Evolutionary conservation across 2,113 vertebrate genomes (phyloP), one percentile per base, ranked within the genome.

Genomic region (Crypturellus undulatus): DNA sequence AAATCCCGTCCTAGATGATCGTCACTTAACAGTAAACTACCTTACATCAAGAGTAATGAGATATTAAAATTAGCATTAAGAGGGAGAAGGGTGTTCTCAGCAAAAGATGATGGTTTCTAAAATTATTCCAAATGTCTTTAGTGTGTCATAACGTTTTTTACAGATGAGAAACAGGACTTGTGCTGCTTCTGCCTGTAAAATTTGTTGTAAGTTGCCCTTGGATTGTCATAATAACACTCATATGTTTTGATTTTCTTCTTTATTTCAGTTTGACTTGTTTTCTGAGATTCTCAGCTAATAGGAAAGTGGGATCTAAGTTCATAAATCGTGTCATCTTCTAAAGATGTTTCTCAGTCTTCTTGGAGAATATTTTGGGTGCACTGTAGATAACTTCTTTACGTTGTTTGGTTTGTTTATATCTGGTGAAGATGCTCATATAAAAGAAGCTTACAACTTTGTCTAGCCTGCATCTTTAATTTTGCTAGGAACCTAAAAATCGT

Each of bases 81-180:
- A 82, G 45, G 68, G 24, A 43, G 22, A 78, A 38, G 30, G 64
- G 30, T 43, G 14, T 25, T 52, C 79, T 60, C 11, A 4, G 64
- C 12, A 63, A 73, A 24, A 21, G 38, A 0, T 0, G 0, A 24
- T 71, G 13, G 12, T 15, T 49, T 56, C 38, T 59, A 47, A 87
- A 56, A 22, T 47, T 36, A 40, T 86, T 72, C 58, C 17, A 16
- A 71, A 36, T 81, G 26, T 18, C n/a, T 85, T 89, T 34, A 28
- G 58, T 67, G 24, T 72, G 68, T 43, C 25, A 54, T 24, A 10
- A 1, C 60, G 42, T 25, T 26, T n/a, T 63, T 77, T 54, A 32
- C 30, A n/a, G 3, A 22, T 51, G 32, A 89, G 52, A 38, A 25
- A 58, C 75, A 38, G 60, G 76, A 25, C 22, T 78, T 68, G 14